Evolutionary conservation across 2,888 invertebrate genomes (phyloP).

Genomic region (Drosophila greeni): DNA sequence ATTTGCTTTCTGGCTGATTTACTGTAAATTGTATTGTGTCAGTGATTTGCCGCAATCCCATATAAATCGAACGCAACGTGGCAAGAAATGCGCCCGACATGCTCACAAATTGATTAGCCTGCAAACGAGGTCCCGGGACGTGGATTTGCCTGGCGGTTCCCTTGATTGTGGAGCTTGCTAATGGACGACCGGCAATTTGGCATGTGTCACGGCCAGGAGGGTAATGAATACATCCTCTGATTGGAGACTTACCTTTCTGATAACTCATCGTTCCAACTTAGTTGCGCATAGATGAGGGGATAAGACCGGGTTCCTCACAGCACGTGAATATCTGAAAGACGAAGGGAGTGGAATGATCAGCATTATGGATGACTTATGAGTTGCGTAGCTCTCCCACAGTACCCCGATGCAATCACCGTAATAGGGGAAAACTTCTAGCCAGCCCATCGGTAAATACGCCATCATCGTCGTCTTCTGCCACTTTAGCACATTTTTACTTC

Average conservation of each 20-base stretch:
- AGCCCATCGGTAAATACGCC: conserved; percentile 29
- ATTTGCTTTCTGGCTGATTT: conserved; percentile 66
- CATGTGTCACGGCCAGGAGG: conserved; percentile 52
- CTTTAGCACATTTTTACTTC: conserved; percentile 41
- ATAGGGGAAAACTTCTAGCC: conserved; percentile 12
- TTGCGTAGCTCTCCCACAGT: neutral
- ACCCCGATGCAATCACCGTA: conserved; percentile 28
- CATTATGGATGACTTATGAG: conserved; percentile 28
- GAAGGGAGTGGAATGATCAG: conserved; percentile 21
- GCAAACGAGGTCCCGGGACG: conserved; percentile 5
- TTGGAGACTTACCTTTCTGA: conserved; percentile 76
- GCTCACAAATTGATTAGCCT: conserved; percentile 56
- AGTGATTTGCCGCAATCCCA: conserved; percentile 31
- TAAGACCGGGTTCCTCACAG: conserved; percentile 14
- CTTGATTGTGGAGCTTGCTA: conserved; percentile 11
- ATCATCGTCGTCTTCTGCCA: conserved; percentile 28
- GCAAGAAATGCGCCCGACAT: conserved; percentile 49
- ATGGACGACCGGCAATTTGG: conserved; percentile 39
- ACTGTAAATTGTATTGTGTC: conserved; percentile 64
- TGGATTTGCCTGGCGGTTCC: conserved; percentile 13
- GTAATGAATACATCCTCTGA: conserved; percentile 25
- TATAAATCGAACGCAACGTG: conserved; percentile 40
- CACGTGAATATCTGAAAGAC: conserved; percentile 52
- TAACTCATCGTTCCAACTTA: conserved; percentile 76
- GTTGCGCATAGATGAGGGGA: conserved; percentile 48